These are phyloP conservation scores for Bathynomus jamesi DNA, from an alignment of 1,140 invertebrate genomes.

Conservation along the genomic window DNA sequence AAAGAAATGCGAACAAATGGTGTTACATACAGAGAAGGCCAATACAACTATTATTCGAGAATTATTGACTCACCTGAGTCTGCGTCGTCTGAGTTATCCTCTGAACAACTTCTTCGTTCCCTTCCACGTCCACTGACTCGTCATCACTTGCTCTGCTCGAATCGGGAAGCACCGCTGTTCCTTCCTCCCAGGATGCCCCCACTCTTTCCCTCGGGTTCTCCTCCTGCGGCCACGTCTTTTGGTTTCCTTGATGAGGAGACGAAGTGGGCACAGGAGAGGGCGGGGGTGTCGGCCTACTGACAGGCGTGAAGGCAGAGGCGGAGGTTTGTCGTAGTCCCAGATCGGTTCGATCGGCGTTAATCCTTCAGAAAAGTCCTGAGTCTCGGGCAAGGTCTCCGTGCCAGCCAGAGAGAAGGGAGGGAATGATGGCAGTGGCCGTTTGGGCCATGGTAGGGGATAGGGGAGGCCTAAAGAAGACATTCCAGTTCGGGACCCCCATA, in stretches of 20 bases:
- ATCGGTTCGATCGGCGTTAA: background rate
- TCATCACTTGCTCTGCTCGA: background rate
- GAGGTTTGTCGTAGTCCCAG: background rate
- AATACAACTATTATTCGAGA: too few relatives aligned
- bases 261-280: background rate
- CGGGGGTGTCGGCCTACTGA: background rate
- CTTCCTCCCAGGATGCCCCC: background rate
- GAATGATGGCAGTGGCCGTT: constrained; percentile 29
- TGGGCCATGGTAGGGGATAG: constrained; percentile 32
- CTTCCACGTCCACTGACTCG: background rate
- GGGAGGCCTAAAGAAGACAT: constrained; percentile 23
- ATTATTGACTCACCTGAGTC: background rate
- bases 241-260: background rate
- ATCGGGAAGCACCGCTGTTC: background rate
- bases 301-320: constrained; percentile 8
- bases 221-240: background rate
- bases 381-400: background rate
- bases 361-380: background rate
- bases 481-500: constrained; percentile 23
- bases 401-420: constrained; percentile 12
- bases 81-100: background rate
- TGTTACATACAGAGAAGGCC: too few relatives aligned
- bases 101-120: background rate
- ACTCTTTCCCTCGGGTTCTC: background rate
- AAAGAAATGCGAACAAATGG: too few relatives aligned